A percentile compares a stretch with the other conserved stretches of the same genome.
phyloP scores from a whole-genome alignment of 1,140 invertebrate species.

The Drosophila kepulauana region DNA sequence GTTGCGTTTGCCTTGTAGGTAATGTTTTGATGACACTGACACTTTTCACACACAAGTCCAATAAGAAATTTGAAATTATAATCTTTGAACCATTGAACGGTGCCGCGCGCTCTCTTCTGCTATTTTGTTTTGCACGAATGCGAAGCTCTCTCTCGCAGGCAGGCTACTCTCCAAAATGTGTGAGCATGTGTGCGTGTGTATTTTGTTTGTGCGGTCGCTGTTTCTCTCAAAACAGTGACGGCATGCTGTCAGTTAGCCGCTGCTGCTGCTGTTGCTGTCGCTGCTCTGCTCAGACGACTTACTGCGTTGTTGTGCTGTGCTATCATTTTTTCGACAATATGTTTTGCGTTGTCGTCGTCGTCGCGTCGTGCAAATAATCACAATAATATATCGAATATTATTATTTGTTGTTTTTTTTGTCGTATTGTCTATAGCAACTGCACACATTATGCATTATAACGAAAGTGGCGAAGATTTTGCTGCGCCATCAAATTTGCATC shows the following conservation, averaged over 20 bases:
- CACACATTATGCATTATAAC: constrained; percentile 46
- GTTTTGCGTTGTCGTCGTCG: constrained; percentile 66
- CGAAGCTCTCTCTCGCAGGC: background rate
- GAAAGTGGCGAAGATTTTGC: background rate
- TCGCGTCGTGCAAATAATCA: constrained; percentile 43
- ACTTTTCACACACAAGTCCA: constrained; percentile 20
- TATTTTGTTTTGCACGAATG: background rate
- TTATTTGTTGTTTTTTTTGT: background rate
- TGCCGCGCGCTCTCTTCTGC: constrained; percentile 7
- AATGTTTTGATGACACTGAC: constrained; percentile 10
- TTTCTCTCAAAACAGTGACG: constrained; percentile 6
- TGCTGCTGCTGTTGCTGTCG: constrained; percentile 31
- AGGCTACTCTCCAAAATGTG: background rate
- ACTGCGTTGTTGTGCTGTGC: constrained; percentile 60
- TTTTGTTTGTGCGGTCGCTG: constrained; percentile 23
- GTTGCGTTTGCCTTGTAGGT: constrained; percentile 9
- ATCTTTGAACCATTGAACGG: constrained; percentile 46
- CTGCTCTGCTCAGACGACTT: constrained; percentile 42
- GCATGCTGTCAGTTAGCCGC: constrained; percentile 10
- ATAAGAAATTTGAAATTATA: constrained; percentile 17
- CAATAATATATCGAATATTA: constrained; percentile 3
- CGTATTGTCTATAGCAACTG: background rate
- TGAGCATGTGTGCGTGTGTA: constrained; percentile 1
- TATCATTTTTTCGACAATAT: constrained; percentile 79
- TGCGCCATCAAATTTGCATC: constrained; percentile 1